Evolutionary conservation across 2,888 invertebrate species (phyloP).

Genomic region (Hipparchia semele): DNA sequence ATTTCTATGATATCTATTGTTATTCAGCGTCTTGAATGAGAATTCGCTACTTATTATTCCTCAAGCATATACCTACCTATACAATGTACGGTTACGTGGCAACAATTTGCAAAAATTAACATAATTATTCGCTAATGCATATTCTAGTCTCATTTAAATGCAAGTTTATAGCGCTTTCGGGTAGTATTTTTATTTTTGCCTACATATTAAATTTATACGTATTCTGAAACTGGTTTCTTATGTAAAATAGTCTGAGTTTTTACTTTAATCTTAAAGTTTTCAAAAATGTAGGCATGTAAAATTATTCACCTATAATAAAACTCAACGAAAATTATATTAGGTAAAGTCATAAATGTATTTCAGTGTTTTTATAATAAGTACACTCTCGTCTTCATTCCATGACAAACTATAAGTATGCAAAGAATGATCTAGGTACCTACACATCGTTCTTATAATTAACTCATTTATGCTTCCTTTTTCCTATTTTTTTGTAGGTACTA

Average conservation of each 20-base stretch:
- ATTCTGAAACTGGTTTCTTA: constrained; percentile 18
- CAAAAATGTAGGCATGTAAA: background rate
- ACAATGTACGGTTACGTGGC: constrained; percentile 19
- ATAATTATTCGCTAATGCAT: constrained; percentile 33
- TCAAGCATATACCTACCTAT: background rate
- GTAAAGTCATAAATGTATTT: background rate
- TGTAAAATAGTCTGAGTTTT: constrained; percentile 15
- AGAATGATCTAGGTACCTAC: too few relatives aligned
- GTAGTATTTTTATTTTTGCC: constrained; percentile 21
- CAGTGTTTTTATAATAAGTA: background rate
- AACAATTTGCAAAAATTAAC: constrained; percentile 28
- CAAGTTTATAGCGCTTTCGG: constrained; percentile 14
- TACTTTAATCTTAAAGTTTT: background rate
- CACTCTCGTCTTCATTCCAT: too few relatives aligned
- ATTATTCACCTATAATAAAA: background rate
- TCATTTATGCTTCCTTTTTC: too few relatives aligned
- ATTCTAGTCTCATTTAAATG: constrained; percentile 28
- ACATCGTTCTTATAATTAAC: too few relatives aligned
- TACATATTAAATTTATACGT: constrained; percentile 7
- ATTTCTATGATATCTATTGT: constrained; percentile 1
- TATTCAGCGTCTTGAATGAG: background rate
- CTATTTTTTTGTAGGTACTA: too few relatives aligned
- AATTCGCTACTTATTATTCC: constrained; percentile 13
- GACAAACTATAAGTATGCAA: too few relatives aligned
- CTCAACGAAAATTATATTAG: background rate